Base-by-base conservation (phyloP, 2,113 vertebrate species). In the Dipodomys ordii region DNA sequence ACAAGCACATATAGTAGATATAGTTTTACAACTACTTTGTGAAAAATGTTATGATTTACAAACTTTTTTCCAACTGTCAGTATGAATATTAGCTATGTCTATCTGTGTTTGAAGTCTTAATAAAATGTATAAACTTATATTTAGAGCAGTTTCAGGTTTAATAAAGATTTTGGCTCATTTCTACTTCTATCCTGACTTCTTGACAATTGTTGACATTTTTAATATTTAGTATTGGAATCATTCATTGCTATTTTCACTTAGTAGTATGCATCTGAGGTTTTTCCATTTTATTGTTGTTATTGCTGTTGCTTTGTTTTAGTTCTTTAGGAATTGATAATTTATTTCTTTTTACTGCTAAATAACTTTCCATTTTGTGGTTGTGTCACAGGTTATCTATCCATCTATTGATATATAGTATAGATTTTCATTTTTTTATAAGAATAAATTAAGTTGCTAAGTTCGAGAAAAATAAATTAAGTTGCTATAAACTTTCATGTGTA, bases 151-250 rank as follows among this genome's bases (percentile, higher is more conserved):
- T 91, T 80, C 72, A 57, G 35, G 2, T 77, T 84, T 90, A 67
- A 2, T 46, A 7, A 71, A 65, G 53, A 84, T 32, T 49, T 64
- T 1, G 89, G 20, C 65, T 91, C 4, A 3, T 28, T 74, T 27
- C 4, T 32, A 12, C 27, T 44, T 22, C 1, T 1, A 5, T 3
- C 8, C 30, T 5, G 4, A 32, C 18, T 9, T 1, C 30, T n/a
- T 74, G 16, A 19, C 6, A 87, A 20, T 1, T 28, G 69, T 15
- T 32, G 39, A 28, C 57, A 4, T 22, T 90, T 60, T 39, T 44
- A 49, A 2, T 44, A 0, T 28, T 9, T 77, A 39, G 16, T 19
- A 77, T 11, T 39, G 39, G 39, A 39, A 39, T 39, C 39, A 39
- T 39, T 39, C 39, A 39, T 39, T 39, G 39, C 39, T 39, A 39